Base-by-base conservation (phyloP, 2,888 invertebrate species). In the Heliconius erato region DNA sequence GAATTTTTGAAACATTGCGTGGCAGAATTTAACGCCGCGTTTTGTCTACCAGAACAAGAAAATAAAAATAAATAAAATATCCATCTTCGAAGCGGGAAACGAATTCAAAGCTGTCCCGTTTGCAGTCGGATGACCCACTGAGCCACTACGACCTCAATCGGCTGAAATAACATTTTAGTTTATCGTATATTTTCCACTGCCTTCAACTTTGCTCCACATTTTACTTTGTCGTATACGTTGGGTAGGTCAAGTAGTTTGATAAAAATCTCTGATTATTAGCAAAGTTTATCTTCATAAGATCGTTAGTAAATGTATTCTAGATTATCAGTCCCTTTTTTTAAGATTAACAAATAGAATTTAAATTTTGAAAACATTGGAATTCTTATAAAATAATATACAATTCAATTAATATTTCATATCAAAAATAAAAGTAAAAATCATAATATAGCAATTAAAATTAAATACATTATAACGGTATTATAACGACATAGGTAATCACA, bases 131-230 rank as follows among this genome's bases (percentile, higher is more conserved):
- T n/a, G 1, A 59, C n/a, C n/a, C n/a, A 59, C 9, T 59, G n/a
- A 23, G n/a, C 59, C 11, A n/a, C 2, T 9, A 63, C 11, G 11
- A 11, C n/a, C n/a, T n/a, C 63, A 11, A 63, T n/a, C 23, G 6
- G n/a, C 35, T 35, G 26, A 76, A 35, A 32, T 35, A 23, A 35
- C 32, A 9, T 35, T 40, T 32, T 59, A 54, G 54, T 11, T 32
- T 23, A 59, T 59, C 23, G 32, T 12, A 59, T 1, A 74, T 74
- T 54, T 26, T 40, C 59, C 59, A 63, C 9, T 76, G 35, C n/a
- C 26, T 76, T 63, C 59, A 76, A 63, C 76, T 35, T 76, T 76
- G 76, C n/a, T 16, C 59, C 40, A 76, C 16, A n/a, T 63, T 35
- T 40, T 26, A 40, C 35, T 32, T n/a, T 23, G 23, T 28, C 28